phyloP scores from a whole-genome alignment of 2,888 invertebrate genomes.

The Griposia aprilina region DNA sequence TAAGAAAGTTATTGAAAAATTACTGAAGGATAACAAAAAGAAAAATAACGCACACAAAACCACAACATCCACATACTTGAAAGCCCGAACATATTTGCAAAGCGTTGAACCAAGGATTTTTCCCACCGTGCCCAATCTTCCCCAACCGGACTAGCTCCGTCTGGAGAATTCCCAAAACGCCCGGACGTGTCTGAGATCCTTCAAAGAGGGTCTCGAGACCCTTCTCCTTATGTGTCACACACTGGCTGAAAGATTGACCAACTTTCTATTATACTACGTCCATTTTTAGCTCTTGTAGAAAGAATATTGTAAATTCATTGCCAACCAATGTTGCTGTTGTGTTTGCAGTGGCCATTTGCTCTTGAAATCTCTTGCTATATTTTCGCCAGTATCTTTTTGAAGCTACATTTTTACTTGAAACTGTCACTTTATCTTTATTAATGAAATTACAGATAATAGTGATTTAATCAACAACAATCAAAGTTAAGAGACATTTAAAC shows the following conservation, averaged over 20 bases:
- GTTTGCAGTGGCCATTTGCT: too few species aligned
- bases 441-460: too few species aligned
- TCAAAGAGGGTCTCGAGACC: constrained; percentile 73
- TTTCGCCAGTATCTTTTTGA: too few species aligned
- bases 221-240: constrained; percentile 71
- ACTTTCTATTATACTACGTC: not conserved
- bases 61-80: constrained; percentile 20
- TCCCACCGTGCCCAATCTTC: constrained; percentile 76
- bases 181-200: constrained; percentile 78
- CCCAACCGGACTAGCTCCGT: constrained; percentile 74
- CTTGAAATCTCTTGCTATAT: too few species aligned
- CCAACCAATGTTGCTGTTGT: too few species aligned
- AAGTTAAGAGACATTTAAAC: too few species aligned
- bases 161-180: constrained; percentile 80
- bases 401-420: too few species aligned
- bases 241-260: constrained; percentile 57
- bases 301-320: too few species aligned
- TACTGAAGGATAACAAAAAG: not conserved
- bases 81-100: constrained; percentile 58
- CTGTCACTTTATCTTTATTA: too few species aligned
- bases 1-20: not conserved
- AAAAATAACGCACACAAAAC: constrained; percentile 3
- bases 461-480: too few species aligned
- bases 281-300: too few species aligned
- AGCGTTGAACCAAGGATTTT: constrained; percentile 67